These are phyloP conservation scores for Sternotherus odoratus DNA, from an alignment of 2,797 vertebrate genomes.

Conservation along the genomic window DNA sequence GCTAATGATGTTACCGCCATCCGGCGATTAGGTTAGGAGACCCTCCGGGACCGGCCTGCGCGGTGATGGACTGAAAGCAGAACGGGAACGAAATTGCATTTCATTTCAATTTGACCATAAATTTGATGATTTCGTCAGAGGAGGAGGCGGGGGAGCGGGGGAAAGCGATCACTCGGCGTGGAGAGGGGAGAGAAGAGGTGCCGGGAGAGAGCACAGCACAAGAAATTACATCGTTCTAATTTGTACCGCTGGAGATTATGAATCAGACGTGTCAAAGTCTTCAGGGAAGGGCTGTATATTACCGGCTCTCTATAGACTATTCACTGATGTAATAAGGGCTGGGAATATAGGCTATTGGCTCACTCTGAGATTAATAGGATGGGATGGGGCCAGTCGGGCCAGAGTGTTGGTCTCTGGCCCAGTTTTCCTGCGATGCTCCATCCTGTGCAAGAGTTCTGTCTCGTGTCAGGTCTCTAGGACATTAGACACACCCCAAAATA, in stretches of 20 bases:
- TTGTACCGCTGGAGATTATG: conserved; percentile 29
- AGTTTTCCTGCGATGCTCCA: not conserved
- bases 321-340: conserved; percentile 14
- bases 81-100: conserved; percentile 80
- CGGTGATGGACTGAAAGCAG: conserved; percentile 79
- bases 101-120: conserved; percentile 82
- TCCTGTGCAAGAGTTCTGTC: not conserved
- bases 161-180: not conserved
- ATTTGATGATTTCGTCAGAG: conserved; percentile 77
- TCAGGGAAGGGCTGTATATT: conserved; percentile 37
- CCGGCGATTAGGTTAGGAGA: conserved; percentile 85
- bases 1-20: conserved; percentile 88
- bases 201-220: not conserved
- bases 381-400: not conserved
- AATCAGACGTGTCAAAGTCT: conserved; percentile 42
- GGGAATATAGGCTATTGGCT: conserved; percentile 2
- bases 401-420: not conserved
- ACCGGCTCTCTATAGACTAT: not conserved
- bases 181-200: not conserved
- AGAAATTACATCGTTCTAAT: conserved; percentile 7
- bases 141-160: conserved; percentile 40
- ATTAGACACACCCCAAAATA: not conserved
- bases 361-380: conserved; percentile 35
- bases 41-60: conserved; percentile 72
- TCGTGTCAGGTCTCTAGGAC: not conserved